Conservation (phyloP, 1,140 invertebrate species). For the Phenacoccus solenopsis region DNA sequence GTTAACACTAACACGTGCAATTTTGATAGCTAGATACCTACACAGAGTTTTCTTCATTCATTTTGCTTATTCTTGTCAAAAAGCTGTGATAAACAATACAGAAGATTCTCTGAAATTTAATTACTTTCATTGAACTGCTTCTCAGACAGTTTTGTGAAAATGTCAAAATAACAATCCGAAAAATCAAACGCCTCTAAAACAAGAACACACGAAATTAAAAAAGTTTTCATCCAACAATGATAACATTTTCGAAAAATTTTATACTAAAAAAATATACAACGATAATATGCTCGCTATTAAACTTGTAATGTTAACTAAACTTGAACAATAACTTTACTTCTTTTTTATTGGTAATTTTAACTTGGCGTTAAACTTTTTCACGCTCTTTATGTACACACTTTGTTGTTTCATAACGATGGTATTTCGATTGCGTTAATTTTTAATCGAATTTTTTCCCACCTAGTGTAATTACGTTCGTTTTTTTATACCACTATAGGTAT, state of each 20-base stretch:
- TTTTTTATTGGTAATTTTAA: constrained; percentile 4
- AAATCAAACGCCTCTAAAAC: neutral
- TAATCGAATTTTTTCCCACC: neutral
- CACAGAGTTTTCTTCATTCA: no score
- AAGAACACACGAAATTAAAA: neutral
- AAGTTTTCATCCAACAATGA: neutral
- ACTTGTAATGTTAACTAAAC: constrained; percentile 3
- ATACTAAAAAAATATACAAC: neutral
- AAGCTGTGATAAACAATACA: no score
- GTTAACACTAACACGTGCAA: no score
- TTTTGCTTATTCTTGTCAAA: no score
- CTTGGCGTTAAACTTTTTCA: neutral
- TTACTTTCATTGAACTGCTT: no score
- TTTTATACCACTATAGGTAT: no score
- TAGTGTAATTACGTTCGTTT: neutral
- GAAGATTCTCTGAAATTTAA: no score
- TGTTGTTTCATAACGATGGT: neutral
- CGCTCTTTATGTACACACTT: neutral
- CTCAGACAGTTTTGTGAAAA: no score
- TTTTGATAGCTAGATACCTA: no score
- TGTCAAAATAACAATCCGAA: neutral
- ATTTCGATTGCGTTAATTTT: neutral
- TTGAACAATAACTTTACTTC: neutral
- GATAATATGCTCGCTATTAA: neutral
- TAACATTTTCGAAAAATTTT: neutral